Conservation (phyloP, 1,140 invertebrate genomes). For the Chymomyza costata region DNA sequence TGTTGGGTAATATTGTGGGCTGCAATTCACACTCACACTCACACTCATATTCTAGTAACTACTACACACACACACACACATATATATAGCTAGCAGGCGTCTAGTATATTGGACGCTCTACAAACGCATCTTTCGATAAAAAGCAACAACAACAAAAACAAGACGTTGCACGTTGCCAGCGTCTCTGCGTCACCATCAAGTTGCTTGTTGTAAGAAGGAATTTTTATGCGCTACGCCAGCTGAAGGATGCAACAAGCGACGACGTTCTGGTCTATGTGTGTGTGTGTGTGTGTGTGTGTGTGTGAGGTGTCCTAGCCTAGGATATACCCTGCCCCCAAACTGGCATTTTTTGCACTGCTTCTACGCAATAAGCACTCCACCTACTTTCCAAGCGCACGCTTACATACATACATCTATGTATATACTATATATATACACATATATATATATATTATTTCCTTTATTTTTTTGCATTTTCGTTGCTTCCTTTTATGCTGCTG, state of each 20-base stretch:
- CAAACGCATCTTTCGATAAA: constrained; percentile 70
- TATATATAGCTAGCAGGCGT: constrained; percentile 6
- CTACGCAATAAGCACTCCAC: constrained; percentile 52
- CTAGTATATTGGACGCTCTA: constrained; percentile 42
- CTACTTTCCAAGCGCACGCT: constrained; percentile 41
- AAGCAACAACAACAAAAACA: constrained; percentile 42
- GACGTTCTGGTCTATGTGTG: constrained; percentile 16
- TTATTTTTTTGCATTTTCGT: constrained; percentile 11
- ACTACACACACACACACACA: constrained; percentile 12
- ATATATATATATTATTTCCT: constrained; percentile 30
- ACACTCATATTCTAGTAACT: too few species aligned
- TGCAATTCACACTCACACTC: constrained; percentile 12
- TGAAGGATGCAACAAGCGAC: constrained; percentile 64
- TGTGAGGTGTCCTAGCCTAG: neutral
- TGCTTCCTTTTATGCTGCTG: constrained; percentile 13
- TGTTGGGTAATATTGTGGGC: constrained; percentile 61
- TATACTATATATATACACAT: neutral
- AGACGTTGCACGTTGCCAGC: constrained; percentile 11
- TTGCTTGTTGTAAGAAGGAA: constrained; percentile 62
- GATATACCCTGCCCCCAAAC: neutral
- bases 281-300: constrained; percentile 6
- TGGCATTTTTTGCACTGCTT: constrained; percentile 40
- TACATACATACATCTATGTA: neutral
- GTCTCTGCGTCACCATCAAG: constrained; percentile 1
- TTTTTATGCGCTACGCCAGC: constrained; percentile 53